Evolutionary conservation across 1,140 invertebrate species (phyloP), one percentile per base, ranked within the genome.

Genomic region (Leptinotarsa texana): DNA sequence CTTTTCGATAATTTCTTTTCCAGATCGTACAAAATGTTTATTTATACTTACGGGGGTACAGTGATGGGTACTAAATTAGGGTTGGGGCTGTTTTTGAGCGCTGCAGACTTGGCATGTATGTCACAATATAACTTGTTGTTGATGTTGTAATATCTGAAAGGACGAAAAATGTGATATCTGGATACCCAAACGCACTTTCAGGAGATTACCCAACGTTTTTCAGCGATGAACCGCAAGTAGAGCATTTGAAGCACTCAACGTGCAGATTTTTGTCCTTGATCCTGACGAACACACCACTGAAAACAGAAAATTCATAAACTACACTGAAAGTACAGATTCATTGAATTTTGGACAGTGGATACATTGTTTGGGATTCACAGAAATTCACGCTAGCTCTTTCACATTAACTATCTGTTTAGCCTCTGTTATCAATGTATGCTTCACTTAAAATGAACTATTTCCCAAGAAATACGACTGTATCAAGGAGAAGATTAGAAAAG

Each of bases 91-190:
- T 94, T 92, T 84, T 93, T 91, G 81, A 93, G 90, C 24, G 95
- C 95, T 8, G 95, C 94, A 82, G 95, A 89, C 86, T 95, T 95
- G 57, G 96, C 96, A 84, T 98, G 96, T 79, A 96, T 93, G 85
- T 99, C 97, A 87, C 96, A 98, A 86, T 98, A 98, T 69, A 99
- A 88, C 88, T 98, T 98, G 82, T 95, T 95, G 85, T 96, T 96
- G 83, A 98, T 93, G 84, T 96, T 97, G 89, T 96, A 98, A 85
- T 98, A 98, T 66, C 84, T 85, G 74, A 13, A 82, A 80, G 69
- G 42, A 74, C 48, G 47, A n/a, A 71, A 3, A 42, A 11, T 42
- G 33, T 42, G 33, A 42, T 42, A 42, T 42, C 33, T 42, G 33
- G 8, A 42, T 42, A 42, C 1, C 1, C 33, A 42, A 42, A 42